Evolutionary conservation across 2,888 invertebrate species (phyloP).

Genomic region (Acanthopleura granulata): DNA sequence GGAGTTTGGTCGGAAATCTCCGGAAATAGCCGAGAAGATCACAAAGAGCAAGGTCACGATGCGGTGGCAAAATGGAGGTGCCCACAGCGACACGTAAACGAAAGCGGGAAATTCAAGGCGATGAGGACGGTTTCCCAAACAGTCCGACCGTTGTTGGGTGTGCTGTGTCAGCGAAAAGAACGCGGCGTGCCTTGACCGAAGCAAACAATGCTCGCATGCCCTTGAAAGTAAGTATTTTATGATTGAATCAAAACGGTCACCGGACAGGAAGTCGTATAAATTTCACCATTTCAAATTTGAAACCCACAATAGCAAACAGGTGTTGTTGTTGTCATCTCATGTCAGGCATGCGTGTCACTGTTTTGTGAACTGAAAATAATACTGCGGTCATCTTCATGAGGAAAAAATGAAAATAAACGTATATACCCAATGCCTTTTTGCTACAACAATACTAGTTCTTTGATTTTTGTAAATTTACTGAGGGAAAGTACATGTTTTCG

Average conservation of each 20-base stretch:
- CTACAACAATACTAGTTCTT: no score
- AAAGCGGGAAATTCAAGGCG: slow-evolving; percentile 51
- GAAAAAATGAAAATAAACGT: no score
- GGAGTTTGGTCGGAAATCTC: no score
- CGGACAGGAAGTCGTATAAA: neutral
- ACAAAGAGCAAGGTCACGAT: slow-evolving; percentile 6
- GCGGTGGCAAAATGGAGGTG: slow-evolving; percentile 34
- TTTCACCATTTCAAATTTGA: neutral
- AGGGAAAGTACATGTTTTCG: no score
- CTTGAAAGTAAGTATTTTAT: neutral
- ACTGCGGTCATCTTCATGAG: no score
- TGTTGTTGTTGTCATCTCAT: no score
- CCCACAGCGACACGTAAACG: slow-evolving; percentile 40
- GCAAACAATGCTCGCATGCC: slow-evolving; percentile 1
- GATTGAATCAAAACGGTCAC: no score
- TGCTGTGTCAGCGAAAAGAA: slow-evolving; percentile 28
- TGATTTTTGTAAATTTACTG: no score
- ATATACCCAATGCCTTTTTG: no score
- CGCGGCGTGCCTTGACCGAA: neutral
- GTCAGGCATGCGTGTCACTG: no score
- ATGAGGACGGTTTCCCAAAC: slow-evolving; percentile 27
- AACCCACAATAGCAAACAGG: no score
- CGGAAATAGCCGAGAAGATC: neutral
- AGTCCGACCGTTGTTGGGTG: slow-evolving; percentile 39
- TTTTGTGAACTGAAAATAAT: no score